Conservation (phyloP, 2,888 invertebrate genomes). For the Pristionchus maxplancki region DNA sequence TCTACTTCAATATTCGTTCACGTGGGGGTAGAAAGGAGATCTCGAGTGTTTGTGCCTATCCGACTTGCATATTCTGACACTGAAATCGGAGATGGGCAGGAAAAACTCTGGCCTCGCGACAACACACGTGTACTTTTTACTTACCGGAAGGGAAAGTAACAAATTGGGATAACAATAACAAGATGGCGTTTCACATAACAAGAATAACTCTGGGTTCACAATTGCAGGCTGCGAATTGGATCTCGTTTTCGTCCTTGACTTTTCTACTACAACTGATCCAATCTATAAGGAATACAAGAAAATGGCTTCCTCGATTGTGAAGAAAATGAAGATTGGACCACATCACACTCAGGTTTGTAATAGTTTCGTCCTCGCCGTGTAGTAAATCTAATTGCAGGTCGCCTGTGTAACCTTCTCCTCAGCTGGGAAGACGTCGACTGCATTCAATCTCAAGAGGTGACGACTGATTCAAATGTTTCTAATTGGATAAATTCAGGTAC, state of each 20-base stretch:
- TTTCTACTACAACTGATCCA: constrained; percentile 75
- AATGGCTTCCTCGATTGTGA: constrained; percentile 69
- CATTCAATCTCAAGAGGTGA: constrained; percentile 67
- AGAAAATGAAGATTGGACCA: constrained; percentile 69
- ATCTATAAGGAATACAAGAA: constrained; percentile 72
- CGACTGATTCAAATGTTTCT: not conserved
- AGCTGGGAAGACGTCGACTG: constrained; percentile 70
- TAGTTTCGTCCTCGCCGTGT: not conserved
- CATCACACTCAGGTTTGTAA: constrained; percentile 69
- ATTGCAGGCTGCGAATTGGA: constrained; percentile 73
- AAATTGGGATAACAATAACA: not conserved
- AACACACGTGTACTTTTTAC: not conserved
- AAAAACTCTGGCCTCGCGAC: constrained; percentile 15
- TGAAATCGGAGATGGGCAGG: constrained; percentile 3
- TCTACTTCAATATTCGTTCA: constrained; percentile 18
- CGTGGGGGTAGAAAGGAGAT: constrained; percentile 19
- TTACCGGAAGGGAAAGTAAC: not conserved
- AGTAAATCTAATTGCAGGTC: constrained; percentile 56
- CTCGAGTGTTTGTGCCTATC: constrained; percentile 11
- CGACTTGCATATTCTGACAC: constrained; percentile 14
- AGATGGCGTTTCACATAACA: not conserved
- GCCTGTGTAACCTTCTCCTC: constrained; percentile 73
- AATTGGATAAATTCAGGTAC: constrained; percentile 53
- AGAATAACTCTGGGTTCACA: not conserved
- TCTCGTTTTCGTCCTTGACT: constrained; percentile 74